Base-by-base conservation (phyloP, 2,797 vertebrate genomes). In the Microtus agrestis region DNA sequence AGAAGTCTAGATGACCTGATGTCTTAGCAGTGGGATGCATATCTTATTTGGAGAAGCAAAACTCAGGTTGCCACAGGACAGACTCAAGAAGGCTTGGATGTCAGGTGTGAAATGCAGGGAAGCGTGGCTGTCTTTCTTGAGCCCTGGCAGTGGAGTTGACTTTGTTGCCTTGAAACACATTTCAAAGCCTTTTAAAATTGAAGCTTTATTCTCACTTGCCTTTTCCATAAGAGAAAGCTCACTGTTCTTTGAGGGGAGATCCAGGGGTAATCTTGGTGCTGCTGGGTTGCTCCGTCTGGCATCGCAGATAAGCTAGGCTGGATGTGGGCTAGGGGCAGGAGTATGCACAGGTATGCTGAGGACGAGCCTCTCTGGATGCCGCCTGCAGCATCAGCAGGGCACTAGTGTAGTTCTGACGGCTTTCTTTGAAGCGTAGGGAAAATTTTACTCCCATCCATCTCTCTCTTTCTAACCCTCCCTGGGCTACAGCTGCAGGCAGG, bases 1-100 rank as follows among this genome's bases (percentile, higher is more conserved):
- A 91, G 93, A 95, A 97, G 94, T 63, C 56, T 92, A 96, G 94
- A 91, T 78, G 87, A 87, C 95, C 97, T 82, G 97, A 97, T 97
- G 97, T 96, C 87, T 96, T 89, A 31, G 93, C 51, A 96, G 82
- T 76, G 93, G 65, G 78, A 82, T 77, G 25, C 85, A 97, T 93
- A 96, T 96, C 87, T 96, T 95, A 3, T 77, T 97, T 97, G 97
- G 96, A 96, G 96, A 94, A 93, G 63, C 67, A 63, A 2, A 69
- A 2, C n/a, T 29, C 89, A 65, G 31, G 74, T 98, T 96, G 97
- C 27, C 4, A 1, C 21, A 29, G 89, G 91, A 96, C 89, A 74
- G 74, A 94, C 56, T 34, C 61, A 43, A 56, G 0, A 31, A 27
- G 59, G 74, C 71, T 86, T 34, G 25, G 31, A 93, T 85, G 86